Base-by-base conservation (phyloP, 2,113 vertebrate genomes). In the Reinhardtius hippoglossoides region DNA sequence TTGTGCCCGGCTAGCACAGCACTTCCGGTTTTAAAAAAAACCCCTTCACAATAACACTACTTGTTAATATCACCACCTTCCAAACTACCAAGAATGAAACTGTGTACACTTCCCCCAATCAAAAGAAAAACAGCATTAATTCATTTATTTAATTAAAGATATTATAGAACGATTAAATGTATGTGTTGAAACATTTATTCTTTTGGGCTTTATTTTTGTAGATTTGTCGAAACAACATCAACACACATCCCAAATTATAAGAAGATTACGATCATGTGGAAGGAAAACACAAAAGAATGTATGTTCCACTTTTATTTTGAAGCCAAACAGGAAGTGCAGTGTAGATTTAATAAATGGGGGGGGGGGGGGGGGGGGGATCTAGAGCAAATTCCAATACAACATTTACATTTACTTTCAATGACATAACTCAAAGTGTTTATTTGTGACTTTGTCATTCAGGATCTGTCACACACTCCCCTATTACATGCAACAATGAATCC, bases 21-120 rank as follows among this genome's bases (percentile, higher is more conserved):
- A 48, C n/a, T 58, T 92, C 87, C 87, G 74, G 70, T 27, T 14
- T 0, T 15, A 16, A 37, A 27, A 27, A 27, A 37, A 37, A 37
- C 15, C 3, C 3, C 61, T 89, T 86, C 87, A 86, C 2, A 84
- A 88, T 46, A 57, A 15, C 23, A 61, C 16, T 1, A 18, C 8
- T 23, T 54, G 16, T 50, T 27, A 8, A 7, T 27, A 16, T 37
- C 10, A 12, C 0, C 12, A 48, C 1, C 44, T 18, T 5, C 44
- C 44, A 48, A 44, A 44, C 42, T 44, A 44, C 13, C 42, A 44
- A 44, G 42, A 44, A 13, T 12, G 4, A 18, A 4, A 48, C 16
- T 48, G 44, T 16, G 15, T 48, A 6, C 44, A 48, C 44, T 26
- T 9, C 15, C 56, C 14, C 24, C 3, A 14, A 31, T 16, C 16